Conservation (phyloP, 2,113 vertebrate species). For the Lepisosteus osseus region DNA sequence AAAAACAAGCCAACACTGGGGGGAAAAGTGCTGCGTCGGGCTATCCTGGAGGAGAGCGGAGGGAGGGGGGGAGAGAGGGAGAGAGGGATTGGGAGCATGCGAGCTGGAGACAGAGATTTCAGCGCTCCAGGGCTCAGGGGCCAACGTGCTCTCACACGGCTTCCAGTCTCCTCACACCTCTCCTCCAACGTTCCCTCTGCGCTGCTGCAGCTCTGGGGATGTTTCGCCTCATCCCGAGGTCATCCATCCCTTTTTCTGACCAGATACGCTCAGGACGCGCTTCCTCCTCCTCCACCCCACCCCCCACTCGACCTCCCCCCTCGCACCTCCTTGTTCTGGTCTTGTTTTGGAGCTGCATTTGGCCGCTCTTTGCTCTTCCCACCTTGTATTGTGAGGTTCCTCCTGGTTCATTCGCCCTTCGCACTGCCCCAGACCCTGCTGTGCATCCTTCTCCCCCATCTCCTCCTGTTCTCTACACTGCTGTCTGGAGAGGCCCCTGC, state of each 20-base stretch:
- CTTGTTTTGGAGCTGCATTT: too few relatives aligned
- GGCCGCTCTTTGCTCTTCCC: too few relatives aligned
- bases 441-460: too few relatives aligned
- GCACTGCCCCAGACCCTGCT: too few relatives aligned
- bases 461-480: too few relatives aligned
- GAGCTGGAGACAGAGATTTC: too few relatives aligned
- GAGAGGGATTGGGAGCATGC: background rate
- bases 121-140: background rate
- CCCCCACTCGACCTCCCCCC: background rate
- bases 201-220: background rate
- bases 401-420: too few relatives aligned
- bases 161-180: conserved; percentile 8
- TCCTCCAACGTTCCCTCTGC: background rate
- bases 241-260: background rate
- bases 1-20: background rate
- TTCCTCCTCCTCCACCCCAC: background rate
- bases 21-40: conserved; percentile 3
- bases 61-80: background rate
- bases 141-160: background rate
- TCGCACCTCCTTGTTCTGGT: background rate
- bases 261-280: background rate
- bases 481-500: too few relatives aligned
- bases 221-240: background rate
- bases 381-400: too few relatives aligned
- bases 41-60: background rate